These are phyloP conservation scores for Mustelus asterias DNA, from an alignment of 2,113 vertebrate genomes.

Conservation along the genomic window DNA sequence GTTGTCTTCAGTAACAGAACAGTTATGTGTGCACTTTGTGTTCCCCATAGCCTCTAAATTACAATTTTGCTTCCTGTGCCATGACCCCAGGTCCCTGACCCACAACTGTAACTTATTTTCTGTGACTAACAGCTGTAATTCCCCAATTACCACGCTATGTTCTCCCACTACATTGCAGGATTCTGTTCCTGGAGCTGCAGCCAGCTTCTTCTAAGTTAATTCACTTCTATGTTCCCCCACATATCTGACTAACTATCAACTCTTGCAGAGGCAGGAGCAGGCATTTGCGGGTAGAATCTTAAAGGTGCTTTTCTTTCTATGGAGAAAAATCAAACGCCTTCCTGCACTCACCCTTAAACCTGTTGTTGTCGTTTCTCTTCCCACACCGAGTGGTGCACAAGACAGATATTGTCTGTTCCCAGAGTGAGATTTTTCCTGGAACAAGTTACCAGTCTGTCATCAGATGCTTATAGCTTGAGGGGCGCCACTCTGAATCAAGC, in stretches of 20 bases:
- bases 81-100: constrained; percentile 58
- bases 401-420: no score
- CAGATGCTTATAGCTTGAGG: no score
- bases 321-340: neutral
- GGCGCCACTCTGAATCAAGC: no score
- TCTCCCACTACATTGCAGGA: constrained; percentile 60
- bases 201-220: constrained; percentile 40
- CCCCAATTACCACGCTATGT: constrained; percentile 64
- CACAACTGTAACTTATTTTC: constrained; percentile 56
- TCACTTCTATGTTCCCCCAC: constrained; percentile 40
- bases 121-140: constrained; percentile 64
- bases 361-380: no score
- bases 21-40: constrained; percentile 42
- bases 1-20: constrained; percentile 47
- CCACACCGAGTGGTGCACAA: no score
- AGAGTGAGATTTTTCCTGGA: no score
- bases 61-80: constrained; percentile 64
- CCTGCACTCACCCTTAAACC: neutral
- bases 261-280: constrained; percentile 24
- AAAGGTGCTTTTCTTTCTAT: neutral
- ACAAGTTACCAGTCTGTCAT: no score
- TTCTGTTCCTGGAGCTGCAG: constrained; percentile 57
- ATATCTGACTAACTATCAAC: constrained; percentile 42
- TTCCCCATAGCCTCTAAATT: constrained; percentile 61
- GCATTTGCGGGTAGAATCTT: neutral